Evolutionary conservation across 2,113 vertebrate species (phyloP), one percentile per base, ranked within the genome.

Genomic region (Chauna torquata): DNA sequence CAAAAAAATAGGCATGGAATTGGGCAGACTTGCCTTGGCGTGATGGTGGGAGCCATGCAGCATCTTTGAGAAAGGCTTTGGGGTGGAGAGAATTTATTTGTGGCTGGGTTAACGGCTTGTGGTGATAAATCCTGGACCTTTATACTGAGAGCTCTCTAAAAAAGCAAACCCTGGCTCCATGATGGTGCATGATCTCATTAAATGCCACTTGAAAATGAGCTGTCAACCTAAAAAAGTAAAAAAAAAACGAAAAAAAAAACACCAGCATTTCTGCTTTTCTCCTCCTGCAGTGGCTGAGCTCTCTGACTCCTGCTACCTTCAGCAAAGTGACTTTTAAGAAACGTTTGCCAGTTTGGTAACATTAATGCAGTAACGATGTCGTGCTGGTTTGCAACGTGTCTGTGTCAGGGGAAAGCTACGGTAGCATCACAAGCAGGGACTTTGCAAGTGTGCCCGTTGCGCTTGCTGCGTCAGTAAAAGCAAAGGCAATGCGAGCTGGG

Each of bases 371-470:
- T 27, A 14, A 28, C 0, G 3, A 4, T 8, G 62, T 38, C 1
- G 0, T n/a, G 89, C 55, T 34, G 55, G 8, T 82, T 42, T 52
- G 30, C 4, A 3, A 27, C 12, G 19, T 17, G 27, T 19, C 25
- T 25, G 9, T n/a, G 11, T 25, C 11, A 19, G 24, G 25, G 20
- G 50, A 45, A 76, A 25, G 40, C 17, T 34, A 1, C 20, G 40
- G 17, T 6, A n/a, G 50, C 20, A 8, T 11, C 25, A 0, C 8
- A 17, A 58, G 28, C 40, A 85, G 49, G 38, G 52, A n/a, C 10
- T 34, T 49, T 8, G 38, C 42, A 16, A 1, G 3, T 0, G 2
- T 4, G 3, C 11, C 3, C 3, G 49, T 6, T 17, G 13, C 6
- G 2, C 0, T 7, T 61, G 93, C 86, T 81, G 86, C 80, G 62